Evolutionary conservation across 2,888 invertebrate genomes (phyloP).

Genomic region (Leptinotarsa rubiginosa): DNA sequence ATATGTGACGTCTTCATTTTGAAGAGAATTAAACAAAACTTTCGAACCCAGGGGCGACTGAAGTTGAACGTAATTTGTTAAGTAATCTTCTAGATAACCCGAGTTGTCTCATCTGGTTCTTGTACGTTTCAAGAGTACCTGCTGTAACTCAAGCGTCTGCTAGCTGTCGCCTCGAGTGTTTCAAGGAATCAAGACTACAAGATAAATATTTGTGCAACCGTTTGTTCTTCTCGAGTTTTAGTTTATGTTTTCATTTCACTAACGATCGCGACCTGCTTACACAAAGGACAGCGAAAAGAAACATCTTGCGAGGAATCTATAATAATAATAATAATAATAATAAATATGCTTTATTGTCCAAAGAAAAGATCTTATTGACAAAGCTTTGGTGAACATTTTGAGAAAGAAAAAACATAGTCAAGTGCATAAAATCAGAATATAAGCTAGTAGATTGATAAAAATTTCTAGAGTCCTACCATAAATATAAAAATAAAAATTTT

Average conservation of each 20-base stretch:
- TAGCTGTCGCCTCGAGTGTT: constrained; percentile 14
- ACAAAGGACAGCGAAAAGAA: background rate
- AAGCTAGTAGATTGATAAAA: too few relatives aligned
- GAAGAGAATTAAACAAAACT: background rate
- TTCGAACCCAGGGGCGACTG: background rate
- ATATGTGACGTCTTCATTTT: background rate
- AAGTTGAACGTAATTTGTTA: background rate
- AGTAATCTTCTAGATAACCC: background rate
- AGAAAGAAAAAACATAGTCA: too few relatives aligned
- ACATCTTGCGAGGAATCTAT: background rate
- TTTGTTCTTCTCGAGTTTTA: background rate
- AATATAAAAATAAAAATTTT: too few relatives aligned
- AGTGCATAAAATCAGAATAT: too few relatives aligned
- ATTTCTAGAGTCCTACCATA: too few relatives aligned
- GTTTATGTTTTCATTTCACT: background rate
- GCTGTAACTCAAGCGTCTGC: background rate
- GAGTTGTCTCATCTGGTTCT: constrained; percentile 15
- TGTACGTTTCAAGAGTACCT: constrained; percentile 15
- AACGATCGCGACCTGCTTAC: constrained; percentile 4
- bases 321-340: too few relatives aligned
- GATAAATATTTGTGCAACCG: constrained; percentile 11
- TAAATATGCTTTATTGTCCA: too few relatives aligned
- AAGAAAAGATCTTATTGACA: too few relatives aligned
- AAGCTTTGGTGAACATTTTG: too few relatives aligned
- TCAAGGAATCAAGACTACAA: background rate